phyloP scores from a whole-genome alignment of 1,140 invertebrate genomes.

The Triops cancriformis region DNA sequence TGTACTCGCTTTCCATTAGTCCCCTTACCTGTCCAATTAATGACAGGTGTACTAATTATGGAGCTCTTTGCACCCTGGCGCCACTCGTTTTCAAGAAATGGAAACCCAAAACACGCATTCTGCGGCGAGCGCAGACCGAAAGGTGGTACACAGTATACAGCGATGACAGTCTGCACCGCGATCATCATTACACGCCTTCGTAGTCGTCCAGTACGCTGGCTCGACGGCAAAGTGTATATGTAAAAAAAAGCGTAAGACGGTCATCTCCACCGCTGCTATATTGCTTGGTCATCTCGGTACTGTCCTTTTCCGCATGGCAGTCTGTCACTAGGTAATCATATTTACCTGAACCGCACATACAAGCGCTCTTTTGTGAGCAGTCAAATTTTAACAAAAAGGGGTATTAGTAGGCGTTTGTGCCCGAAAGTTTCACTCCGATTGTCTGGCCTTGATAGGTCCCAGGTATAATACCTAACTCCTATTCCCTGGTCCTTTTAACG shows the following conservation, averaged over 20 bases:
- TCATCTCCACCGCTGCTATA: neutral
- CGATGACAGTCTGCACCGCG: neutral
- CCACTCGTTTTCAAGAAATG: neutral
- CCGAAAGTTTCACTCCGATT: neutral
- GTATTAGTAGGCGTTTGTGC: conserved; percentile 6
- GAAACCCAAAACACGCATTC: neutral
- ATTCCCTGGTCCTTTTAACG: neutral
- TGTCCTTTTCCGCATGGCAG: neutral
- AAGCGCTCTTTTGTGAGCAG: neutral
- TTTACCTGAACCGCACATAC: neutral
- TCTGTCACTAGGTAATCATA: neutral
- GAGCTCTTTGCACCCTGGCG: neutral
- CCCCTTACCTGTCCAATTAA: neutral
- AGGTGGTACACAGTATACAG: neutral
- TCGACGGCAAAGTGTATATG: neutral
- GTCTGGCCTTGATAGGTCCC: neutral
- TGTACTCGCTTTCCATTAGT: conserved; percentile 10
- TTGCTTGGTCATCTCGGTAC: neutral
- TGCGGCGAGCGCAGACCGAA: neutral
- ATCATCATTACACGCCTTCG: neutral
- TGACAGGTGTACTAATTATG: neutral
- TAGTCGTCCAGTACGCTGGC: neutral
- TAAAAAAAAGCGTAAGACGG: neutral
- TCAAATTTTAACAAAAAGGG: neutral
- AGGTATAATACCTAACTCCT: neutral